These are phyloP conservation scores for Mormyrus lacerda DNA, from an alignment of 2,113 vertebrate genomes.

Conservation along the genomic window DNA sequence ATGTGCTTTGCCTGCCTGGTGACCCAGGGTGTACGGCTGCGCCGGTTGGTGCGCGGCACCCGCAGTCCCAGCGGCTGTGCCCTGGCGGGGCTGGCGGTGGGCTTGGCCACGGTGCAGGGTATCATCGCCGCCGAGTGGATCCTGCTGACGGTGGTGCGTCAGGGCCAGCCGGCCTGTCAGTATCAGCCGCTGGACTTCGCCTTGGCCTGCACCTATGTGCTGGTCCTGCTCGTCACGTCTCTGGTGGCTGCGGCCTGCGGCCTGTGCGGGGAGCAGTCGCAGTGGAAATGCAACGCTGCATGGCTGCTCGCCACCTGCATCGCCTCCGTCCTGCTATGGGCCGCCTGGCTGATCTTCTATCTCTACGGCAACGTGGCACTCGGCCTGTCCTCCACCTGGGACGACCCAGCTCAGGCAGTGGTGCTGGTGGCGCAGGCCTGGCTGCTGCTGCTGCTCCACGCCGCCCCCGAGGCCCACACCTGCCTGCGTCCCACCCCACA, in stretches of 20 bases:
- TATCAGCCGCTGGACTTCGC: slow-evolving; percentile 87
- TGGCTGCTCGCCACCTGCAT: slow-evolving; percentile 78
- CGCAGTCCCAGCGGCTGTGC: slow-evolving; percentile 79
- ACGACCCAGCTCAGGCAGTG: slow-evolving; percentile 81
- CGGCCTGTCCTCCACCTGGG: slow-evolving; percentile 71
- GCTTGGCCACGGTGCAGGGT: slow-evolving; percentile 82
- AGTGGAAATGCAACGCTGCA: slow-evolving; percentile 81
- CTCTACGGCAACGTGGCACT: slow-evolving; percentile 77
- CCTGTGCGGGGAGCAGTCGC: slow-evolving; percentile 80
- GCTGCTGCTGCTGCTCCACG: slow-evolving; percentile 86
- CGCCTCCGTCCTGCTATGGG: slow-evolving; percentile 84
- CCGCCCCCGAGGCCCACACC: slow-evolving; percentile 84
- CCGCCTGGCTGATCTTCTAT: slow-evolving; percentile 90
- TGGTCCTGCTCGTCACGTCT: slow-evolving; percentile 72
- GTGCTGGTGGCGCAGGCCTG: slow-evolving; percentile 86
- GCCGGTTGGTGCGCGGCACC: slow-evolving; percentile 71
- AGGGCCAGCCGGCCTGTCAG: slow-evolving; percentile 74
- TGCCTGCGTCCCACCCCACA: slow-evolving; percentile 78
- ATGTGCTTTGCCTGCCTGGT: slow-evolving; percentile 90
- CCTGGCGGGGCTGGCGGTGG: slow-evolving; percentile 69
- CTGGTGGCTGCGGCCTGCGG: slow-evolving; percentile 68
- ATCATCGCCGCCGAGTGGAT: slow-evolving; percentile 90
- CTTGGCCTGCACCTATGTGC: slow-evolving; percentile 80
- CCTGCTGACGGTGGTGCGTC: slow-evolving; percentile 78
- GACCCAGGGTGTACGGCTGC: slow-evolving; percentile 79